Evolutionary conservation across 2,888 invertebrate species (phyloP), one percentile per base, ranked within the genome.

Genomic region (Platycheirus rosarum): DNA sequence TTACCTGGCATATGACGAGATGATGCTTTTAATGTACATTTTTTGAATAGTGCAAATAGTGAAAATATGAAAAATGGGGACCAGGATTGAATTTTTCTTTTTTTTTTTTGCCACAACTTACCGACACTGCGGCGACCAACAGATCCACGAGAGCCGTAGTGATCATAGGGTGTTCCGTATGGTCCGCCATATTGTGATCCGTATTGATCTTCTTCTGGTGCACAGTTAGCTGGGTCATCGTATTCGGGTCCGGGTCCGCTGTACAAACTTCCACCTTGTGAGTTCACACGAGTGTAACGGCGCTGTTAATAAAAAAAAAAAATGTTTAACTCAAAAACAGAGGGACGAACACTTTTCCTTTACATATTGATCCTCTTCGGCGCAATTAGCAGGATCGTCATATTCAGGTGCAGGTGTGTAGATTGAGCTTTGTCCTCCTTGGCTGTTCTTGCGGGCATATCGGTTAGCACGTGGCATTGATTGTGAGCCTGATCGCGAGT

Each of bases 311-410:
- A n/a, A n/a, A n/a, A n/a, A 32, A 49, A 73, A 63, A 55, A 37
- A 14, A 69, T 2, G 23, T 37, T n/a, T 3, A 35, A 35, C 1
- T 1, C 6, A 1, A 1, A n/a, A 16, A 16, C 26, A 46, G 62
- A 37, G 7, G 23, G 11, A 8, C 1, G 7, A 18, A 32, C n/a
- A n/a, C 7, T 16, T 20, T 23, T 40, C 13, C 73, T 90, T 91
- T 89, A 93, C 97, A 91, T 97, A 97, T 91, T 96, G 97, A 91
- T 97, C 97, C 89, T 97, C 97, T 85, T 96, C 96, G 85, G 96
- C 96, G 90, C 96, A 97, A 88, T 97, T 97, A 73, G 97, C 97
- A 46, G 97, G 97, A 90, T 97, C 97, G 91, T 97, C 97, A 90
- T 97, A 97, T 91, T 97, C 97, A 71, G 97, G 97, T 32, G 95